Evolutionary conservation across 2,888 invertebrate genomes (phyloP).

Genomic region (Ectobius pallidus): DNA sequence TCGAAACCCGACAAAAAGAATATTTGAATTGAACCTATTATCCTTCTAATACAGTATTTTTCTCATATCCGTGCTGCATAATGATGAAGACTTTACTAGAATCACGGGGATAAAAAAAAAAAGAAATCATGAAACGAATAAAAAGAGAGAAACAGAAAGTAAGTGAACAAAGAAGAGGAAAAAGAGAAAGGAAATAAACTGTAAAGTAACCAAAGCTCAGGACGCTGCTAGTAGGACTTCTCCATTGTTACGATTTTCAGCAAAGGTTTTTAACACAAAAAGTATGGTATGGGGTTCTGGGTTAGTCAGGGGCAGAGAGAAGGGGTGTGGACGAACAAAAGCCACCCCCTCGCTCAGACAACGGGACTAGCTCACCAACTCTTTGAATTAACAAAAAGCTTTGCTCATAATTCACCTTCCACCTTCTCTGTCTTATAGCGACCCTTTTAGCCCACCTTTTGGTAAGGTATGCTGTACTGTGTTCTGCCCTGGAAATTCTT

Average conservation of each 20-base stretch:
- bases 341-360: not conserved
- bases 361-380: not conserved
- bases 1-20: not conserved
- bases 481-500: not conserved
- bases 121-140: not conserved
- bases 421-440: not conserved
- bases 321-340: slow-evolving; percentile 2
- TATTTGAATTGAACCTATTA: slow-evolving; percentile 10
- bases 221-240: not conserved
- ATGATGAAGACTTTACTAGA: slow-evolving; percentile 13
- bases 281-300: not conserved
- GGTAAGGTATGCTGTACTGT: not conserved
- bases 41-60: slow-evolving; percentile 14
- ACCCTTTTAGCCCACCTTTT: not conserved
- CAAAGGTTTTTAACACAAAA: slow-evolving; percentile 4
- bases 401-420: slow-evolving; percentile 20
- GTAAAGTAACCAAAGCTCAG: slow-evolving; percentile 19
- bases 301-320: not conserved
- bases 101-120: not conserved
- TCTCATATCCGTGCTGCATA: slow-evolving; percentile 13
- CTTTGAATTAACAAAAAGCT: slow-evolving; percentile 31
- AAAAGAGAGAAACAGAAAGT: not conserved
- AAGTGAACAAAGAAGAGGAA: slow-evolving; percentile 1
- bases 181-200: slow-evolving; percentile 14
- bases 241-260: slow-evolving; percentile 27